phyloP scores from a whole-genome alignment of 2,888 invertebrate species.

The Argyra leucocephala region DNA sequence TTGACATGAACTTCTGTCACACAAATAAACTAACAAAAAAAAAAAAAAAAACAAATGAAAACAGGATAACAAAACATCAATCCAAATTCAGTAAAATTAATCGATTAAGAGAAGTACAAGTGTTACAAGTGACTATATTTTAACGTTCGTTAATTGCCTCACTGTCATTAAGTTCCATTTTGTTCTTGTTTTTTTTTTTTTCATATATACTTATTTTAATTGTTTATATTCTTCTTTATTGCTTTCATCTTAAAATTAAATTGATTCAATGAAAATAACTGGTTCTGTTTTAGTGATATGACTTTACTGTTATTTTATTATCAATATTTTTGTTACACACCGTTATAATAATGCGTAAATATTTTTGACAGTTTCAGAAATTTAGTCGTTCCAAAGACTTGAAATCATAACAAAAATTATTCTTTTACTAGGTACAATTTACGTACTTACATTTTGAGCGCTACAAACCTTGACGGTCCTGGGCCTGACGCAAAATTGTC shows the following conservation, averaged over 20 bases:
- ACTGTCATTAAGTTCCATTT: neutral
- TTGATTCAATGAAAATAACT: too few species aligned
- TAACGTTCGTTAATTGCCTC: neutral
- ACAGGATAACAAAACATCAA: conserved; percentile 3
- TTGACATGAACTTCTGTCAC: neutral
- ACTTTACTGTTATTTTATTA: too few species aligned
- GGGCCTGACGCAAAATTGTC: too few species aligned
- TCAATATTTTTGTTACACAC: neutral
- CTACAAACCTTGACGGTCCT: too few species aligned
- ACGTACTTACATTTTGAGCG: too few species aligned
- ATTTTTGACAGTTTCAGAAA: neutral
- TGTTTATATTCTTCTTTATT: neutral
- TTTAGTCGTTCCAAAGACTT: too few species aligned
- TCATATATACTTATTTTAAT: neutral
- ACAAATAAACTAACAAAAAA: neutral
- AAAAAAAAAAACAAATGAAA: neutral
- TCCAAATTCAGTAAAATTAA: neutral
- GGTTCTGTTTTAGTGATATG: too few species aligned
- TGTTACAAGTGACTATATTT: conserved; percentile 4
- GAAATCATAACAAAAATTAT: too few species aligned
- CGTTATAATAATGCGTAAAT: neutral
- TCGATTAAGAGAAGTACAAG: conserved; percentile 3
- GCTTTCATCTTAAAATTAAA: too few species aligned
- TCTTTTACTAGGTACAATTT: too few species aligned
- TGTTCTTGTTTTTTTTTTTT: neutral